A percentile compares a stretch with the other conserved stretches of the same genome.
Conservation (phyloP, 2,888 invertebrate species). For the Diploptera punctata region DNA sequence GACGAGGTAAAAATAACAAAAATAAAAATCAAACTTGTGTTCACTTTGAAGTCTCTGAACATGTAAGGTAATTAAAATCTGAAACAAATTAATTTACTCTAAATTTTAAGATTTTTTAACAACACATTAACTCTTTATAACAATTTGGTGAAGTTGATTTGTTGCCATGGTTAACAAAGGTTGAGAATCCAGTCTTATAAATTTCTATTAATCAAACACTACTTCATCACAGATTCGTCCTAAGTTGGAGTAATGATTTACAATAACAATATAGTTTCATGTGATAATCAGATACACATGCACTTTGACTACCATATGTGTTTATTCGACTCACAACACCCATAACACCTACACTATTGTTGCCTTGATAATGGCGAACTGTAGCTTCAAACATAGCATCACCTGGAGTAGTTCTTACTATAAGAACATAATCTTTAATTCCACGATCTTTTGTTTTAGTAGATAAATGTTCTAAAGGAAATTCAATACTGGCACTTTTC, state of each 20-base stretch:
- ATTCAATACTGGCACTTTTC: constrained; percentile 66
- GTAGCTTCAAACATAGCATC: constrained; percentile 82
- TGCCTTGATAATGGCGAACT: constrained; percentile 57
- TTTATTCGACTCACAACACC: constrained; percentile 64
- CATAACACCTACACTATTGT: constrained; percentile 57
- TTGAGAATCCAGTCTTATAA: too few species aligned
- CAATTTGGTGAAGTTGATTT: too few species aligned
- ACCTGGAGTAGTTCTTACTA: constrained; percentile 70
- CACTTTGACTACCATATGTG: constrained; percentile 53
- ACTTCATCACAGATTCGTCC: neutral
- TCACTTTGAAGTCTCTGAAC: too few species aligned
- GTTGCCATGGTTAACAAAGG: too few species aligned
- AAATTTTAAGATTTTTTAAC: too few species aligned
- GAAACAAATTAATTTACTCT: too few species aligned
- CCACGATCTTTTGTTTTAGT: constrained; percentile 51
- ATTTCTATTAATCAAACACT: too few species aligned
- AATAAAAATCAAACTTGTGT: too few species aligned
- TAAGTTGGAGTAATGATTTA: constrained; percentile 14
- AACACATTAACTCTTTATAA: too few species aligned
- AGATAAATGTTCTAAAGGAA: constrained; percentile 36
- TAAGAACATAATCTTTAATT: constrained; percentile 61
- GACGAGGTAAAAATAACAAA: too few species aligned
- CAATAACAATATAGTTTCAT: constrained; percentile 54
- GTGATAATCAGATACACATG: constrained; percentile 51
- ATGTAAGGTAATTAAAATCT: too few species aligned